Conservation (phyloP, 2,888 invertebrate genomes). For the Plebejus anna region DNA sequence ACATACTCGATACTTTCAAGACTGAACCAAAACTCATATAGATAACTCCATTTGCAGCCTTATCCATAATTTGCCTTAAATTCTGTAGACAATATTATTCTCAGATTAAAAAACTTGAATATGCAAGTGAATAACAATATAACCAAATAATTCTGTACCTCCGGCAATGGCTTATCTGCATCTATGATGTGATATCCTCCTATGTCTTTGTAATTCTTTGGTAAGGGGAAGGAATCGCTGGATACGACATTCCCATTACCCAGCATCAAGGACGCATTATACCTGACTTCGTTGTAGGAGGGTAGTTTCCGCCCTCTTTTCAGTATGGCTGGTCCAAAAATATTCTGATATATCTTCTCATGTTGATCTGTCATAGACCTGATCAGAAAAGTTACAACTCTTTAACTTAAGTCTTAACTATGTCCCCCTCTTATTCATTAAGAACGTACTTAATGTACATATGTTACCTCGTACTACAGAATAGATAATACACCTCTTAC, state of each 20-base stretch:
- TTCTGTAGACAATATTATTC: slow-evolving; percentile 39
- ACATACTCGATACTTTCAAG: slow-evolving; percentile 35
- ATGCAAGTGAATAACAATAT: neutral
- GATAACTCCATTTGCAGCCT: slow-evolving; percentile 52
- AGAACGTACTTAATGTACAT: no score
- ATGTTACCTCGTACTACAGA: no score
- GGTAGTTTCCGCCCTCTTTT: slow-evolving; percentile 47
- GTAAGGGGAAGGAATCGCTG: slow-evolving; percentile 46
- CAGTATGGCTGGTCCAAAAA: slow-evolving; percentile 35
- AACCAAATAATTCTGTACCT: slow-evolving; percentile 32
- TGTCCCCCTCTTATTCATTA: no score
- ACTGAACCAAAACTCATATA: slow-evolving; percentile 60
- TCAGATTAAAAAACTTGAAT: neutral
- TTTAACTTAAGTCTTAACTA: neutral
- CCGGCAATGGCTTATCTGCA: slow-evolving; percentile 48
- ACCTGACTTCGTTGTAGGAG: slow-evolving; percentile 44
- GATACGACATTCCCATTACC: slow-evolving; percentile 56
- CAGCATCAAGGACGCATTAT: slow-evolving; percentile 54
- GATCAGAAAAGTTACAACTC: neutral
- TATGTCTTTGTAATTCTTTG: slow-evolving; percentile 52
- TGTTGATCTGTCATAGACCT: slow-evolving; percentile 28
- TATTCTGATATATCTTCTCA: slow-evolving; percentile 32
- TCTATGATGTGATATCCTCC: slow-evolving; percentile 58
- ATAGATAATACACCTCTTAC: no score
- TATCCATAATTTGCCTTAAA: slow-evolving; percentile 50